Percentiles rank a stretch among this genome's conserved stretches.
Conservation (phyloP, 2,888 invertebrate species). For the Cosmia trapezina region DNA sequence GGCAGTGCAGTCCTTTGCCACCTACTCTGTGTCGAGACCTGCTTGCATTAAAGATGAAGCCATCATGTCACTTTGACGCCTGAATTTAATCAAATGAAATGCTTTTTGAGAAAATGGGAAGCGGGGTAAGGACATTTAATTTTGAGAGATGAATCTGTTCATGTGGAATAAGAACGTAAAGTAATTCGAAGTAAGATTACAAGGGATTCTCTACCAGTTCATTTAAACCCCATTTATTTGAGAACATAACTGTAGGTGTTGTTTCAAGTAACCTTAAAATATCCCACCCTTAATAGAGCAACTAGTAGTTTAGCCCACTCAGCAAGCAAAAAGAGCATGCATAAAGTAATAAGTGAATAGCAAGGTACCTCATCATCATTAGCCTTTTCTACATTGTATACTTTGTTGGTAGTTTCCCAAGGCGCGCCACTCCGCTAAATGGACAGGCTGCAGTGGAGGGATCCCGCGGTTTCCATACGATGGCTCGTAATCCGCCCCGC, state of each 20-base stretch:
- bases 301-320: constrained; percentile 31
- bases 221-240: neutral
- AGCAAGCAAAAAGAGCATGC: constrained; percentile 42
- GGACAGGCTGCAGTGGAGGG: constrained; percentile 44
- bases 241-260: neutral
- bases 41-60: neutral
- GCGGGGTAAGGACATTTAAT: too few species aligned
- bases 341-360: constrained; percentile 56
- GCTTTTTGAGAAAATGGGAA: neutral
- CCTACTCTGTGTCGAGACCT: neutral
- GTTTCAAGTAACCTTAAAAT: constrained; percentile 10
- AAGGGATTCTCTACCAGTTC: neutral
- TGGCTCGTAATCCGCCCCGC: constrained; percentile 38
- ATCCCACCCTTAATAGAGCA: constrained; percentile 19
- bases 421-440: constrained; percentile 52
- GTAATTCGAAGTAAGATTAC: neutral
- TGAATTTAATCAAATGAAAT: constrained; percentile 8
- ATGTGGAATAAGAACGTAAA: neutral
- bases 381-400: constrained; percentile 48
- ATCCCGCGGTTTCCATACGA: constrained; percentile 50
- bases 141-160: neutral
- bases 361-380: constrained; percentile 49
- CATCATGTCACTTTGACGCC: neutral
- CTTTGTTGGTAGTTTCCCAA: constrained; percentile 33
- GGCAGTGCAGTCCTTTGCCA: neutral